Conservation (phyloP, 2,797 vertebrate species). For the Enteromius trimaculatus region DNA sequence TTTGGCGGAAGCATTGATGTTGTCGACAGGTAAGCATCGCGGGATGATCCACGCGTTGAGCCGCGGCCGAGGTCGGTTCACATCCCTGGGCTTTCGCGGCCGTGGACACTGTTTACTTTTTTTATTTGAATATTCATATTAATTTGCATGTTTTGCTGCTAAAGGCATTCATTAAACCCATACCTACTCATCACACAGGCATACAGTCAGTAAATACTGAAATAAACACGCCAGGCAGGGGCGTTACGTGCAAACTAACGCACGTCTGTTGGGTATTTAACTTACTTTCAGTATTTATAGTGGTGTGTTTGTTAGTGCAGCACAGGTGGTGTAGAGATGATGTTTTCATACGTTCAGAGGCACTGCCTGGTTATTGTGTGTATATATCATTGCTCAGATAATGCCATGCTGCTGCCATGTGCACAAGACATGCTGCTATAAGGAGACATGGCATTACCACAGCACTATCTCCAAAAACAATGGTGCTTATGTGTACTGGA, state of each 20-base stretch:
- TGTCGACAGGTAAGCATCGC: slow-evolving; percentile 58
- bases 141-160: slow-evolving; percentile 13
- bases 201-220: too few species aligned
- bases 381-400: neutral
- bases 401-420: neutral
- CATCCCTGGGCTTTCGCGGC: neutral
- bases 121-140: neutral
- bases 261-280: neutral
- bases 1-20: slow-evolving; percentile 55
- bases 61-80: neutral
- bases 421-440: neutral
- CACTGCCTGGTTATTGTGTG: neutral
- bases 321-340: neutral
- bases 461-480: neutral
- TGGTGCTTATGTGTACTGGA: neutral
- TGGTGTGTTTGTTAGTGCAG: neutral
- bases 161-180: neutral
- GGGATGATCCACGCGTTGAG: neutral
- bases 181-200: neutral
- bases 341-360: neutral
- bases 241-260: neutral
- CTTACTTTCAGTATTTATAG: too few species aligned
- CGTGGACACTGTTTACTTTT: neutral
- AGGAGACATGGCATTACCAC: neutral
- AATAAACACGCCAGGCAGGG: neutral